These are phyloP conservation scores for Lepilemur septentrionalis DNA, from an alignment of 2,797 vertebrate species.

Conservation along the genomic window DNA sequence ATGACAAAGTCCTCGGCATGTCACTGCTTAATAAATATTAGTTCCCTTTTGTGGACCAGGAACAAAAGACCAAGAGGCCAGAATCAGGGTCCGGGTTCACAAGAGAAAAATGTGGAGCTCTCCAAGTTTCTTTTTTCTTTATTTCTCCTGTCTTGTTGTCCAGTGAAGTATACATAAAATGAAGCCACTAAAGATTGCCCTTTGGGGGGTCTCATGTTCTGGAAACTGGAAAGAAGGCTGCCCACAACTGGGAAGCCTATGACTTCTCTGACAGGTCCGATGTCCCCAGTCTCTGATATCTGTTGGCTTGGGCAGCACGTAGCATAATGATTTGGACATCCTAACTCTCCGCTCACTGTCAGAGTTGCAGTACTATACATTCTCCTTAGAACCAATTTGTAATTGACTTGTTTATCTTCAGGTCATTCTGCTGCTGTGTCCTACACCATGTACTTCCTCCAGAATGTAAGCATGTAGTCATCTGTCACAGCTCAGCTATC, in stretches of 20 bases:
- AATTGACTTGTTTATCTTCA: constrained; percentile 46
- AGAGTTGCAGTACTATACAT: neutral
- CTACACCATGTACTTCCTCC: constrained; percentile 35
- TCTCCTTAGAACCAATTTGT: neutral
- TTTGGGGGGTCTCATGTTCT: neutral
- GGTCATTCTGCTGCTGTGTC: constrained; percentile 31
- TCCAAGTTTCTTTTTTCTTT: neutral
- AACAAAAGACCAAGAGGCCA: constrained; percentile 1
- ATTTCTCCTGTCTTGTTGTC: constrained; percentile 33
- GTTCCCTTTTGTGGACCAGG: neutral
- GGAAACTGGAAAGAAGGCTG: neutral
- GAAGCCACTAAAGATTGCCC: neutral
- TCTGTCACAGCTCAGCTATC: constrained; percentile 54
- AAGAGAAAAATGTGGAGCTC: neutral
- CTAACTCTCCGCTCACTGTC: neutral
- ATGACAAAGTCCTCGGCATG: neutral
- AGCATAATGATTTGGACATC: neutral
- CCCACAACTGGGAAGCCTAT: neutral
- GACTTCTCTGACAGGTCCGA: neutral
- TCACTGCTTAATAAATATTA: neutral
- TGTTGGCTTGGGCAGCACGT: neutral
- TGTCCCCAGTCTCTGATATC: neutral
- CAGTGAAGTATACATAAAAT: constrained; percentile 8
- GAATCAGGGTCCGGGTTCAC: neutral
- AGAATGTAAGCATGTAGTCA: neutral